Base-by-base conservation (phyloP, 64 coral and sea anemone genomes). In the Catalaphyllia jardinei region DNA sequence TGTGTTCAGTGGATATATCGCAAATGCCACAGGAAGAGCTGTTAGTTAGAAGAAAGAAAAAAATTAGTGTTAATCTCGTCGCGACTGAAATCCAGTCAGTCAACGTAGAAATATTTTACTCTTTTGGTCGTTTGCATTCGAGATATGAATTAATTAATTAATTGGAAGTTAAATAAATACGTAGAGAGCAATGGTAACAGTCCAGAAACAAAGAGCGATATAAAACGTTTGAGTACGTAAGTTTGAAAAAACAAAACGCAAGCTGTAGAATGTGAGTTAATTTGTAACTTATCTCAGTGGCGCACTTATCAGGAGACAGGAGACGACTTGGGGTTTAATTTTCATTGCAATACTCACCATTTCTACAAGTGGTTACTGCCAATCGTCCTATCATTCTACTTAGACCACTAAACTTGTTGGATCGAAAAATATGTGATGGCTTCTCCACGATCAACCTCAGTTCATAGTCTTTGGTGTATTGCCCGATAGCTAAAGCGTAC, bases 381-480 rank as follows among this genome's bases (percentile, higher is more conserved):
- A 91, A 25, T 35, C 71, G 14, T 19, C 60, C 22, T 18, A 91
- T 76, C 15, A 83, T 29, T 10, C 52, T 39, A 24, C 22, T 31
- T n/a, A 91, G 89, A 8, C 11, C 46, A n/a, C 59, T 29, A 64
- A 83, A 91, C n/a, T 17, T 62, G 12, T 8, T 76, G 38, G 89
- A 31, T 22, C 17, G 69, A 42, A 91, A 74, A 10, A 91, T 22
- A 76, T 91, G 22, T 4, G 52, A 57, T 42, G 71, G 52, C 38
- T 91, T 91, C 5, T 91, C 71, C 1, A 91, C 89, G 33, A 91
- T 18, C 71, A 85, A 76, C 55, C 89, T 91, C 71, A 91, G 31
- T 29, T 85, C 81, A 27, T 71, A 42, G 0, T 51, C 38, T 28
- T 69, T 71, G 14, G 46, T 33, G 24, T 84, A 92, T 33, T 29